These are phyloP conservation scores for Blastobasis adustella DNA, from an alignment of 2,888 invertebrate genomes.

Conservation along the genomic window DNA sequence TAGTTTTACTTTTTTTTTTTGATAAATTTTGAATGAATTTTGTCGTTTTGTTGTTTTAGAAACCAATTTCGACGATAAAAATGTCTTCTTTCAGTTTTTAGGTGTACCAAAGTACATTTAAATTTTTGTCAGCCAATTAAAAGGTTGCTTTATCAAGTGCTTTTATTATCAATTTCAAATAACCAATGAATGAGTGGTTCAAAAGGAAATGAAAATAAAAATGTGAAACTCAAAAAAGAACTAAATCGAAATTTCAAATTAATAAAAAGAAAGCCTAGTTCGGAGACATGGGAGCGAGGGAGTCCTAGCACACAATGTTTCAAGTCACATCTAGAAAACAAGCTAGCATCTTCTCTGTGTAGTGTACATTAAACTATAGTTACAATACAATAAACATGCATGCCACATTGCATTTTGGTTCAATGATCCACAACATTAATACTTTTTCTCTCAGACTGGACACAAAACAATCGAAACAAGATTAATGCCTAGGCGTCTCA, in stretches of 20 bases:
- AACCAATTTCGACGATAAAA: slow-evolving; percentile 28
- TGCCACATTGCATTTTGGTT: slow-evolving; percentile 70
- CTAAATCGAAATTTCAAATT: slow-evolving; percentile 17
- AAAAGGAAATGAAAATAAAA: slow-evolving; percentile 28
- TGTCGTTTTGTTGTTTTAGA: slow-evolving; percentile 28
- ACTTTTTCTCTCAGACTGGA: neutral
- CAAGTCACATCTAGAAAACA: slow-evolving; percentile 68
- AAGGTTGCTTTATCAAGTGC: slow-evolving; percentile 18
- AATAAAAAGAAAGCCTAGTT: slow-evolving; percentile 39
- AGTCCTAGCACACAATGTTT: slow-evolving; percentile 59
- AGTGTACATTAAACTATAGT: slow-evolving; percentile 63
- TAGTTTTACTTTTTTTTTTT: slow-evolving; percentile 1
- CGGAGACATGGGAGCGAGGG: slow-evolving; percentile 58
- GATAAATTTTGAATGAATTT: slow-evolving; percentile 3
- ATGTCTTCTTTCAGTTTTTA: slow-evolving; percentile 15
- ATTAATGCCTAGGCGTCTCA: slow-evolving; percentile 38
- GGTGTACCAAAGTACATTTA: slow-evolving; percentile 16
- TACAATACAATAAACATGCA: slow-evolving; percentile 70
- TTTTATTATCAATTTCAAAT: slow-evolving; percentile 17
- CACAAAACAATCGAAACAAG: slow-evolving; percentile 9
- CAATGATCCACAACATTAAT: slow-evolving; percentile 48
- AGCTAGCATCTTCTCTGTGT: slow-evolving; percentile 62
- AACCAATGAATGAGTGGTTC: slow-evolving; percentile 18
- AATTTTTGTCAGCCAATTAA: slow-evolving; percentile 43
- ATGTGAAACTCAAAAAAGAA: slow-evolving; percentile 30